These are phyloP conservation scores for Fragum sueziense DNA, from an alignment of 2,888 invertebrate genomes.

Conservation along the genomic window DNA sequence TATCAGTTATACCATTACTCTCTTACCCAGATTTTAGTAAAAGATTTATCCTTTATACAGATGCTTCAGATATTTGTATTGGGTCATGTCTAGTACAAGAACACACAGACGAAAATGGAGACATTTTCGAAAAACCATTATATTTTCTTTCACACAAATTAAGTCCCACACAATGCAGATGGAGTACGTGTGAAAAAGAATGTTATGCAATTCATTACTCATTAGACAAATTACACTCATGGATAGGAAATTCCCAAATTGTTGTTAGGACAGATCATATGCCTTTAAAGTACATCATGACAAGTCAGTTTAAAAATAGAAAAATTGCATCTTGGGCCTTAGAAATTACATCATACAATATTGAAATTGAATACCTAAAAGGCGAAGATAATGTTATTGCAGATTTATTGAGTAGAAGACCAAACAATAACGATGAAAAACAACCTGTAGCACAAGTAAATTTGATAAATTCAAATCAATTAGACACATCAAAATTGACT, in stretches of 20 bases:
- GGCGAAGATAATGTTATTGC: constrained; percentile 8
- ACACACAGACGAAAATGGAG: background rate
- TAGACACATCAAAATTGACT: background rate
- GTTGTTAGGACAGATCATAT: constrained; percentile 1
- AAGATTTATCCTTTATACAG: constrained; percentile 11
- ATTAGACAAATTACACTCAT: background rate
- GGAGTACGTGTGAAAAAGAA: constrained; percentile 14
- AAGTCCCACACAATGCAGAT: constrained; percentile 2
- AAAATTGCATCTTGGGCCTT: constrained; percentile 7
- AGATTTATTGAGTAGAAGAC: constrained; percentile 1
- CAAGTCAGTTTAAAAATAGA: background rate
- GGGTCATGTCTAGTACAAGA: background rate
- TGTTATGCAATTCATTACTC: constrained; percentile 7
- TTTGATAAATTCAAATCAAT: background rate
- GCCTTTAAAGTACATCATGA: background rate
- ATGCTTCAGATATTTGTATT: background rate
- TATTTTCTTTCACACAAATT: constrained; percentile 9
- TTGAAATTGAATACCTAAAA: constrained; percentile 8
- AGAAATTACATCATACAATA: background rate
- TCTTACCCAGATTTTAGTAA: constrained; percentile 7
- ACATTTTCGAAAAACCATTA: background rate
- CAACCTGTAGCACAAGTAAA: background rate
- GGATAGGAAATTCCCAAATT: background rate
- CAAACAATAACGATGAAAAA: background rate
- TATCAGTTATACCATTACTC: constrained; percentile 3